phyloP scores from a whole-genome alignment of 2,113 vertebrate species.

The Arizona elegans region DNA sequence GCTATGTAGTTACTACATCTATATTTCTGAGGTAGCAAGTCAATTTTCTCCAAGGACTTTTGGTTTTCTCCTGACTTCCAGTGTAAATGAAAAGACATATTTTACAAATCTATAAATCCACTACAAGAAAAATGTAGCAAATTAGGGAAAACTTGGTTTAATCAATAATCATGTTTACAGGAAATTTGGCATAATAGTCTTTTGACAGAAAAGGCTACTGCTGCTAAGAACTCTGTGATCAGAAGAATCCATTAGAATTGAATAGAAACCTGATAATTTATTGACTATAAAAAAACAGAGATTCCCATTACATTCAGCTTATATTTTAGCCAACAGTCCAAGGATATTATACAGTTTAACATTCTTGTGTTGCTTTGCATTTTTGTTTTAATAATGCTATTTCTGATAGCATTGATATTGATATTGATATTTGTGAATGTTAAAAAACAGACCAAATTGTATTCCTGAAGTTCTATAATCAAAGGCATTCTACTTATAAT shows the following conservation, averaged over 20 bases:
- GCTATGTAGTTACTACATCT: neutral
- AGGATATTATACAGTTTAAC: neutral
- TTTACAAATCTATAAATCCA: neutral
- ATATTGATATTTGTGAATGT: neutral
- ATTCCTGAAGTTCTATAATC: neutral
- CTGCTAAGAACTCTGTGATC: neutral
- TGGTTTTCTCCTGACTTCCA: neutral
- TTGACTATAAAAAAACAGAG: neutral
- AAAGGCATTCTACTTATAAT: conserved; percentile 20
- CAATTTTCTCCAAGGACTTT: neutral
- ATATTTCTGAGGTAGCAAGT: neutral
- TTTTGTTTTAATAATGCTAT: neutral
- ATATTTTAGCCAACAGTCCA: neutral
- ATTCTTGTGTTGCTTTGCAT: neutral
- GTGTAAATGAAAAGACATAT: neutral
- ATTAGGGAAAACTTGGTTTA: neutral
- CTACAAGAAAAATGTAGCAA: neutral
- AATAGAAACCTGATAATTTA: neutral
- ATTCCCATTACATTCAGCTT: neutral
- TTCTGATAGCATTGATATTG: neutral
- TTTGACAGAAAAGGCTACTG: neutral
- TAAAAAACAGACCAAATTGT: neutral
- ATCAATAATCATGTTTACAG: neutral
- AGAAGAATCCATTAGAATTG: neutral
- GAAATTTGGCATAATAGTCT: neutral